Evolutionary conservation across 2,113 vertebrate species (phyloP).

Genomic region (Chionomys nivalis): DNA sequence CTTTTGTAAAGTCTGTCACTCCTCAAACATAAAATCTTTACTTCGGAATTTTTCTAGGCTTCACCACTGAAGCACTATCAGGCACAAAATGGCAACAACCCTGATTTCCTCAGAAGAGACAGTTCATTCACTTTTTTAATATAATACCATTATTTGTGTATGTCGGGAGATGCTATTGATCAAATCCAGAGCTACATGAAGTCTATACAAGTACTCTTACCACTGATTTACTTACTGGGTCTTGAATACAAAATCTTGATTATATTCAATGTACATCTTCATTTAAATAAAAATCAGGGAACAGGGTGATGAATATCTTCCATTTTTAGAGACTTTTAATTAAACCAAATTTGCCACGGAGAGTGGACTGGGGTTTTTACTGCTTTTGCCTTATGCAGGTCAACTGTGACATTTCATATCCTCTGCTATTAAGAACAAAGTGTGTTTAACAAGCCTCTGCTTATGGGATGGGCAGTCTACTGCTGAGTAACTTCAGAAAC

Average conservation of each 20-base stretch:
- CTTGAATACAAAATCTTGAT: neutral
- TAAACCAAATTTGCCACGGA: slow-evolving; percentile 44
- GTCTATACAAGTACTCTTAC: neutral
- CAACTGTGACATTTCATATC: neutral
- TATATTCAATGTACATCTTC: slow-evolving; percentile 71
- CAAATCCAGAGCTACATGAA: neutral
- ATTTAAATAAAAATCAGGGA: slow-evolving; percentile 49
- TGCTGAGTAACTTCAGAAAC: neutral
- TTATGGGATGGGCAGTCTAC: neutral
- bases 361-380: neutral
- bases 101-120: slow-evolving; percentile 77
- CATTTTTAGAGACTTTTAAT: neutral
- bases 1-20: slow-evolving; percentile 59
- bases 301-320: neutral
- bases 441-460: neutral
- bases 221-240: neutral
- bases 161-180: neutral
- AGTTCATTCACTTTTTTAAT: slow-evolving; percentile 72
- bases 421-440: neutral
- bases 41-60: slow-evolving; percentile 79
- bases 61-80: slow-evolving; percentile 77
- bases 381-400: slow-evolving; percentile 10
- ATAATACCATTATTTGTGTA: neutral
- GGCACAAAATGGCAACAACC: slow-evolving; percentile 64
- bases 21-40: slow-evolving; percentile 65